phyloP scores from a whole-genome alignment of 2,113 vertebrate species.

The human (Homo sapiens) region GRCh38 chr14:38324001-38324500 shows the following conservation, averaged over 20 bases:
- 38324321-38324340: background rate
- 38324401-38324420: background rate
- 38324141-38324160: background rate
- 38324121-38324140: background rate
- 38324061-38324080: background rate
- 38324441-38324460: background rate
- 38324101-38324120: background rate
- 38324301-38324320: background rate
- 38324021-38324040: background rate
- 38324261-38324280: background rate
- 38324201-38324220: background rate
- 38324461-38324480: background rate
- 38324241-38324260: background rate
- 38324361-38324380: background rate
- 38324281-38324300: background rate
- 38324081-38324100: background rate
- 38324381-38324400: background rate
- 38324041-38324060: background rate
- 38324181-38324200: background rate
- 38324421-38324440: background rate
- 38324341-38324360: background rate
- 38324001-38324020: background rate
- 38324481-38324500: background rate
- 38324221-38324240: background rate
- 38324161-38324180: background rate